Conservation (phyloP, 2,113 vertebrate species). For the Onychorhynchus coronatus region DNA sequence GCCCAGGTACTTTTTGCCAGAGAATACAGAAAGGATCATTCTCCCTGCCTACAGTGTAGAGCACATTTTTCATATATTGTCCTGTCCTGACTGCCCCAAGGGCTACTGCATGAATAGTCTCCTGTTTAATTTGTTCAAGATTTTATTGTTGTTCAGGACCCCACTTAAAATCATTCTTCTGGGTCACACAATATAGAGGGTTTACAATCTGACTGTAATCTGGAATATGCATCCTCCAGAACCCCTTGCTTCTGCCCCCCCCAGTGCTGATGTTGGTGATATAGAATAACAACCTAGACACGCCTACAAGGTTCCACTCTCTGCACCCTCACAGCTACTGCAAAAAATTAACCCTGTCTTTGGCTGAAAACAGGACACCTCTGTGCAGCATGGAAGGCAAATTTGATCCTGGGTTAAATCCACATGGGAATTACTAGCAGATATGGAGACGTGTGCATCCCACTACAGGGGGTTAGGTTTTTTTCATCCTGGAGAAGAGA, state of each 20-base stretch:
- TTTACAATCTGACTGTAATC: neutral
- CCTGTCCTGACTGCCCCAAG: neutral
- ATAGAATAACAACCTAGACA: neutral
- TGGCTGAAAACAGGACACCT: neutral
- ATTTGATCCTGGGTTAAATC: neutral
- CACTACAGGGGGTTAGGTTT: no score
- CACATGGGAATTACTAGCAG: neutral
- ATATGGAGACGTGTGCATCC: accelerated
- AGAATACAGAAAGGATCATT: neutral
- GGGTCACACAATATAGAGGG: neutral
- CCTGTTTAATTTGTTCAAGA: neutral
- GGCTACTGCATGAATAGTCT: neutral
- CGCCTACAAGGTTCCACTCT: neutral
- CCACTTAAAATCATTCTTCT: neutral
- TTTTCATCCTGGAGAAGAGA: neutral
- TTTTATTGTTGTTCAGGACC: neutral
- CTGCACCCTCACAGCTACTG: accelerated
- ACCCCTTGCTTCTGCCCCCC: neutral
- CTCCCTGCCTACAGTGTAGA: neutral
- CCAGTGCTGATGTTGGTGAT: no score
- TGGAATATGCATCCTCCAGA: neutral
- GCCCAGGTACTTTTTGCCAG: neutral
- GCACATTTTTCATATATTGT: neutral
- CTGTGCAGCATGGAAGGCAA: neutral
- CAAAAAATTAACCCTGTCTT: neutral